Percentiles rank a stretch among this genome's conserved stretches.
phyloP scores from a whole-genome alignment of 2,797 vertebrate genomes.

The Rhodeus uyekii region DNA sequence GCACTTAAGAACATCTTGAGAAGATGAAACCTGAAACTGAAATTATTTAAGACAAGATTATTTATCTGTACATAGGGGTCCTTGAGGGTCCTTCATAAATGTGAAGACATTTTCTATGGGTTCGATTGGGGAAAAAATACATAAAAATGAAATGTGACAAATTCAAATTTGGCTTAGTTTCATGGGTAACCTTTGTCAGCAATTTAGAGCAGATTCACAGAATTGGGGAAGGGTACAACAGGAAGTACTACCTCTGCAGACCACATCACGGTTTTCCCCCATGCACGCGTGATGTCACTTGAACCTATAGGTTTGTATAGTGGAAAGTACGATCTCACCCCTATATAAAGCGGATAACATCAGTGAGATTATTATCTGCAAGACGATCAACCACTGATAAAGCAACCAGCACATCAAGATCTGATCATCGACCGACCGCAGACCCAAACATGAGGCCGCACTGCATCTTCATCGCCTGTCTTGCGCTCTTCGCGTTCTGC shows the following conservation, averaged over 20 bases:
- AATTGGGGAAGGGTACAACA: constrained; percentile 32
- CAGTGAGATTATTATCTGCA: neutral
- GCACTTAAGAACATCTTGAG: neutral
- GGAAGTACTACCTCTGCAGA: constrained; percentile 19
- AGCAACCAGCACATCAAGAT: neutral
- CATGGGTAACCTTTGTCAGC: neutral
- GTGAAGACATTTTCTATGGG: neutral
- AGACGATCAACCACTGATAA: neutral
- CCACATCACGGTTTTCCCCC: constrained; percentile 36
- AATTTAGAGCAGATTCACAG: neutral
- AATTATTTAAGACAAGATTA: neutral
- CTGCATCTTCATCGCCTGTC: constrained; percentile 26
- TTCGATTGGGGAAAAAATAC: neutral
- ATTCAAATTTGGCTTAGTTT: neutral
- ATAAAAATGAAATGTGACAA: neutral
- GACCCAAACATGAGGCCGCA: neutral
- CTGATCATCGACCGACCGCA: neutral
- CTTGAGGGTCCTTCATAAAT: neutral
- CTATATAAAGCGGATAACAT: constrained; percentile 27
- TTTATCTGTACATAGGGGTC: neutral
- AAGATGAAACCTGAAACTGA: neutral
- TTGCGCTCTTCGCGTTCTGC: constrained; percentile 1
- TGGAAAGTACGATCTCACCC: neutral
- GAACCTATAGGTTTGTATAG: neutral
- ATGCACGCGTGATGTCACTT: constrained; percentile 11